Conservation (phyloP, 2,888 invertebrate genomes). For the Phortica magna region DNA sequence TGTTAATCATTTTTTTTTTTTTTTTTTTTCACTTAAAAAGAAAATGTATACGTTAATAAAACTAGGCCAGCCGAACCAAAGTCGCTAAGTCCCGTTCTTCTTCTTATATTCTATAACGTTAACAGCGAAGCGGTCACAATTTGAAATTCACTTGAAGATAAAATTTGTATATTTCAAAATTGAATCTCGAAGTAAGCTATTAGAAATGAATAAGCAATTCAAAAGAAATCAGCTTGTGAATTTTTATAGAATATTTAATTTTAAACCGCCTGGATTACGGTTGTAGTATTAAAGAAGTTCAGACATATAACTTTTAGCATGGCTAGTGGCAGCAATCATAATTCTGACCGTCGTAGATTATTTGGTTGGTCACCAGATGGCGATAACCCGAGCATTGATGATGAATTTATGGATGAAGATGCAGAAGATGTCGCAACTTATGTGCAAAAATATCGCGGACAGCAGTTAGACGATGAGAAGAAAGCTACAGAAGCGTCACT, state of each 20-base stretch:
- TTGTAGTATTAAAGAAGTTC: slow-evolving; percentile 13
- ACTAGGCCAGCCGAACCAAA: neutral
- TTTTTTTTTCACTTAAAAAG: neutral
- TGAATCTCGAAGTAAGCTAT: neutral
- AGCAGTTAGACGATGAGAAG: slow-evolving; percentile 51
- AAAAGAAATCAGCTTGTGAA: neutral
- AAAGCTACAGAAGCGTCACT: neutral
- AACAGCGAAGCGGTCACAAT: neutral
- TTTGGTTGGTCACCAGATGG: slow-evolving; percentile 41
- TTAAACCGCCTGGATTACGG: neutral
- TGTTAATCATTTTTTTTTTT: neutral
- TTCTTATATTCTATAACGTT: slow-evolving; percentile 14
- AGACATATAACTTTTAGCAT: slow-evolving; percentile 47
- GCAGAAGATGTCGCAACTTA: slow-evolving; percentile 46
- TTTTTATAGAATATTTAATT: neutral
- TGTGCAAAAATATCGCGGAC: slow-evolving; percentile 55
- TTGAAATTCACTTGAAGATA: neutral
- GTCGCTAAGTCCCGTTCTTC: slow-evolving; percentile 1
- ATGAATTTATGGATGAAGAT: slow-evolving; percentile 44
- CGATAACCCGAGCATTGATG: slow-evolving; percentile 40
- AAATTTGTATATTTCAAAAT: neutral
- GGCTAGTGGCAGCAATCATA: slow-evolving; percentile 55
- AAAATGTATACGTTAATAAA: neutral
- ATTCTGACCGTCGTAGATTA: slow-evolving; percentile 39
- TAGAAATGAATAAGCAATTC: neutral